Percentiles rank a stretch among this genome's conserved stretches.
Conservation (phyloP, 2,888 invertebrate genomes). For the Elysia crispata region DNA sequence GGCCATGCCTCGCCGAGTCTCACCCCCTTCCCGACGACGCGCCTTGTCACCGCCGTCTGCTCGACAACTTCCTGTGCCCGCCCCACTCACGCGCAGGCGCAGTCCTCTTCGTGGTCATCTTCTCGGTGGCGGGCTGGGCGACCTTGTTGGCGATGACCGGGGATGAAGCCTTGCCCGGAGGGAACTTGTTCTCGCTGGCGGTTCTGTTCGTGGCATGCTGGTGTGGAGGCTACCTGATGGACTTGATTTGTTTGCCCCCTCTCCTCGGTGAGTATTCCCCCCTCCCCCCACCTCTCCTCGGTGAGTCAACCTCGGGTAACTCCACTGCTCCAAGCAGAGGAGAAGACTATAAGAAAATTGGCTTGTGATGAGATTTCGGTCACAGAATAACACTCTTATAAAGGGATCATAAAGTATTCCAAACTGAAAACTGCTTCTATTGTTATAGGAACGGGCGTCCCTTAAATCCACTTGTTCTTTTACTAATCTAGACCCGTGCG, state of each 20-base stretch:
- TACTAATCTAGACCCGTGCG: too few relatives aligned
- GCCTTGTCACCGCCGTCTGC: conserved; percentile 55
- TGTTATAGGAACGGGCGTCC: too few relatives aligned
- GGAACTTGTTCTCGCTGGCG: conserved; percentile 71
- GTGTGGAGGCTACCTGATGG: conserved; percentile 68
- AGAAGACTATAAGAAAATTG: too few relatives aligned
- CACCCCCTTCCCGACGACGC: conserved; percentile 65
- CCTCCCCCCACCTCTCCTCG: neutral
- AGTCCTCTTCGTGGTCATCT: conserved; percentile 60
- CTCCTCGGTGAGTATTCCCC: conserved; percentile 64
- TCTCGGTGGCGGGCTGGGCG: conserved; percentile 61
- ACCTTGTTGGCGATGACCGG: conserved; percentile 66
- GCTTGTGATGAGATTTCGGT: too few relatives aligned
- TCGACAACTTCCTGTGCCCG: conserved; percentile 70
- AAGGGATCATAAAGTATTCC: too few relatives aligned
- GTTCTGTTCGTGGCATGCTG: conserved; percentile 69
- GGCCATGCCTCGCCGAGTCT: conserved; percentile 63
- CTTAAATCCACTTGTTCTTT: too few relatives aligned
- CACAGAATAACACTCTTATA: too few relatives aligned
- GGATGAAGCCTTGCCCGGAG: conserved; percentile 69
- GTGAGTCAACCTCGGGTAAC: neutral
- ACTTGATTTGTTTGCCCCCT: conserved; percentile 68
- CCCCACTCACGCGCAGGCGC: conserved; percentile 78
- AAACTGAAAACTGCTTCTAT: too few relatives aligned
- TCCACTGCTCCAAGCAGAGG: too few relatives aligned